Evolutionary conservation across 2,113 vertebrate genomes (phyloP).

Genomic region (Bos indicus): DNA sequence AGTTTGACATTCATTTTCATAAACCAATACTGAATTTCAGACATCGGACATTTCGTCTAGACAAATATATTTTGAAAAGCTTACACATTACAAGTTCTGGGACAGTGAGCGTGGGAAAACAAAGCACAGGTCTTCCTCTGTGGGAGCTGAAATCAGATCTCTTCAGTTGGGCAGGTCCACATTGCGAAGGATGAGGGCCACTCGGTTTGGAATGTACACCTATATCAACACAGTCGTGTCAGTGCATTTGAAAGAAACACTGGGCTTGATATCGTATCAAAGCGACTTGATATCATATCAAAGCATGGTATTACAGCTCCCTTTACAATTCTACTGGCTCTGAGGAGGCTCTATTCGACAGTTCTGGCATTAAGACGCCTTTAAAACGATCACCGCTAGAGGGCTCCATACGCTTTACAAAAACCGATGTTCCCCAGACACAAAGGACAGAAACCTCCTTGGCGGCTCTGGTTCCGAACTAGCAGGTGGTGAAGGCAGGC

Average conservation of each 20-base stretch:
- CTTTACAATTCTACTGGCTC: not conserved
- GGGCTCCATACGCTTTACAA: slow-evolving; percentile 68
- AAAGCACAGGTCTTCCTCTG: not conserved
- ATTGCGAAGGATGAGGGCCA: slow-evolving; percentile 82
- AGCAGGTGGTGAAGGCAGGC: slow-evolving; percentile 6
- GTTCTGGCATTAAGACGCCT: not conserved
- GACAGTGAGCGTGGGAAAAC: slow-evolving; percentile 33
- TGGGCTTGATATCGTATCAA: not conserved
- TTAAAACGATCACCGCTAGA: slow-evolving; percentile 67
- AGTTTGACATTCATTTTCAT: slow-evolving; percentile 65
- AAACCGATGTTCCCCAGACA: not conserved
- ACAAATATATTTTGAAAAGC: slow-evolving; percentile 65
- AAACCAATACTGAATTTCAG: slow-evolving; percentile 63
- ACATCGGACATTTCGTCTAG: slow-evolving; percentile 54
- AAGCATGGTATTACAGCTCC: not conserved
- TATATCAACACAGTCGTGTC: slow-evolving; percentile 58
- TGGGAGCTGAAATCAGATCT: not conserved
- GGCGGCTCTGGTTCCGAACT: not conserved
- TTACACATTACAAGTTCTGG: slow-evolving; percentile 39
- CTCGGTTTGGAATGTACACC: slow-evolving; percentile 88
- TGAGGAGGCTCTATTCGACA: not conserved
- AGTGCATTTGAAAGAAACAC: not conserved
- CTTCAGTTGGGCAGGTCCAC: slow-evolving; percentile 76
- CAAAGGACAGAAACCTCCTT: not conserved
- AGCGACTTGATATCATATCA: not conserved